A percentile compares a stretch with the other conserved stretches of the same genome.
Evolutionary conservation across 2,888 invertebrate species (phyloP).

Genomic region (Melikaiella ostensackeni): DNA sequence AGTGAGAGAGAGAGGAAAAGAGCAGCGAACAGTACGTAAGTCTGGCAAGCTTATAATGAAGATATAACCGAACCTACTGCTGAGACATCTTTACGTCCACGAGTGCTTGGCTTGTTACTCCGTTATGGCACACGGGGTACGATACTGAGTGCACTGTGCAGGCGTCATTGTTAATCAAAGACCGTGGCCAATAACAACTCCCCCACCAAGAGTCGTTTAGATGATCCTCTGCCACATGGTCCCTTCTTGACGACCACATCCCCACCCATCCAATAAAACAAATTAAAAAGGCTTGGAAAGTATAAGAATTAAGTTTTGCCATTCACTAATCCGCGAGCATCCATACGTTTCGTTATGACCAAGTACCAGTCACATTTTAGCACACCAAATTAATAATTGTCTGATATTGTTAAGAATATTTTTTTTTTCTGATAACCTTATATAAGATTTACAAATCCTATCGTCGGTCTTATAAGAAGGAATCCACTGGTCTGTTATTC

Average conservation of each 20-base stretch:
- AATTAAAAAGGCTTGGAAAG: too few relatives aligned
- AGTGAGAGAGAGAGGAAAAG: slow-evolving; percentile 13
- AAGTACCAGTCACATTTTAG: too few relatives aligned
- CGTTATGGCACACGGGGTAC: slow-evolving; percentile 57
- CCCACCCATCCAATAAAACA: neutral
- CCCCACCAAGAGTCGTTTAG: slow-evolving; percentile 16
- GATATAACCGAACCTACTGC: slow-evolving; percentile 74
- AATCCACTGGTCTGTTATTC: too few relatives aligned
- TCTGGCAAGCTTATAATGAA: slow-evolving; percentile 74
- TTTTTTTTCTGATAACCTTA: too few relatives aligned
- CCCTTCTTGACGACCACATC: neutral
- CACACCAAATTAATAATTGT: too few relatives aligned
- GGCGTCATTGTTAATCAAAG: slow-evolving; percentile 71
- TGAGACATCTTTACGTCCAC: slow-evolving; percentile 74
- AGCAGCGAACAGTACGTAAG: slow-evolving; percentile 69
- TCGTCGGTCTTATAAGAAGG: too few relatives aligned
- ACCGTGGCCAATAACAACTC: slow-evolving; percentile 47
- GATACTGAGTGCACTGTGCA: slow-evolving; percentile 47
- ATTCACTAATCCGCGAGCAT: too few relatives aligned
- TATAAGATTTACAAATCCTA: too few relatives aligned
- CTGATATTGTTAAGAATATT: too few relatives aligned
- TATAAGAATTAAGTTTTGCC: too few relatives aligned
- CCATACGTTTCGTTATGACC: too few relatives aligned
- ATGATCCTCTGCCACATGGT: neutral
- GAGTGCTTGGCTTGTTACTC: slow-evolving; percentile 70